These are phyloP conservation scores for Heliconius himera DNA, from an alignment of 1,140 invertebrate species.

Conservation along the genomic window DNA sequence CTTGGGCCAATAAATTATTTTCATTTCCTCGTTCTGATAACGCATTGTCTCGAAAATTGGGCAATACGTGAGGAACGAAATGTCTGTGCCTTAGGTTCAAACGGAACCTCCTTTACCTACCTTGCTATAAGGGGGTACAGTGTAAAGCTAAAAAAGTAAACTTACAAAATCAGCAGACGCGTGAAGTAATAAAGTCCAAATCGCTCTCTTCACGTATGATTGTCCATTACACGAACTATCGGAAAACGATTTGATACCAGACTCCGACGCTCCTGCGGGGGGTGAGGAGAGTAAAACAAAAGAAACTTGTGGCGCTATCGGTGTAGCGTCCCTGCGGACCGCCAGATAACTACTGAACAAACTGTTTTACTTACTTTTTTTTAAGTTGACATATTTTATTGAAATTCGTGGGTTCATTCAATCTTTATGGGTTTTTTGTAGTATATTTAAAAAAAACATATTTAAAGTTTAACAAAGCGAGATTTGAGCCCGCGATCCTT, in stretches of 20 bases:
- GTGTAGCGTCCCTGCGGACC: neutral
- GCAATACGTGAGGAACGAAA: no score
- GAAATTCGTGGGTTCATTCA: no score
- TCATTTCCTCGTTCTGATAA: no score
- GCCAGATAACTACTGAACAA: neutral
- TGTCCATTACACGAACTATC: conserved; percentile 70
- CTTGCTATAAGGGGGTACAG: no score
- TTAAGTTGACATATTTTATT: neutral
- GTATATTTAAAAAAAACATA: no score
- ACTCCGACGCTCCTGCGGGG: conserved; percentile 52
- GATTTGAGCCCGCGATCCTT: no score
- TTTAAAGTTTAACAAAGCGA: no score
- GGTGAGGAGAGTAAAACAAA: conserved; percentile 57
- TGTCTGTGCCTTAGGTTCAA: no score
- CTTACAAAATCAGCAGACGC: conserved; percentile 44
- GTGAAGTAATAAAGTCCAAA: conserved; percentile 23
- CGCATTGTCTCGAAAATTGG: no score
- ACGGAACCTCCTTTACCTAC: no score
- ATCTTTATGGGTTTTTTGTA: neutral
- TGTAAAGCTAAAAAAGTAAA: neutral
- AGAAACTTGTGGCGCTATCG: conserved; percentile 54
- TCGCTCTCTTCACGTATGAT: conserved; percentile 57
- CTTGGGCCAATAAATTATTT: no score
- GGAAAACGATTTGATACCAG: conserved; percentile 70
- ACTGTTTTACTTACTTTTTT: neutral